phyloP scores from a whole-genome alignment of 2,797 vertebrate genomes.

The Hypotaenidia okinawae region DNA sequence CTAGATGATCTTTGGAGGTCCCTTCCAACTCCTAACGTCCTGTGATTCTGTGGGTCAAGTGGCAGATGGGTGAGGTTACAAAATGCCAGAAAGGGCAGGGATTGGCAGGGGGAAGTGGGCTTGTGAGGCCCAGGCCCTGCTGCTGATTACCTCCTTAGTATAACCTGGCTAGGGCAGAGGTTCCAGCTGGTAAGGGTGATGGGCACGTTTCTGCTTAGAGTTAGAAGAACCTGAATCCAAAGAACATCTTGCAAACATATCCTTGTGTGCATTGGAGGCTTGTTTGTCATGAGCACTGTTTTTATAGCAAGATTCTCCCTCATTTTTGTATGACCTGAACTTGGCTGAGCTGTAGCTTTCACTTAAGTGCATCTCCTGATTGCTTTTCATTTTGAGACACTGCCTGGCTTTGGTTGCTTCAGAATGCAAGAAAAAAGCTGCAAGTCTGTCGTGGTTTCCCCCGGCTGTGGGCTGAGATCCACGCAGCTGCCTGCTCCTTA shows the following conservation, averaged over 20 bases:
- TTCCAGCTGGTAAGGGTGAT: background rate
- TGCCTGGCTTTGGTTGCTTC: rapidly evolving
- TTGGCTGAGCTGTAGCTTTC: background rate
- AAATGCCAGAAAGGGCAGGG: background rate
- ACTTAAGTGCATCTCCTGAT: background rate
- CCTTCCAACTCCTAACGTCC: too few species aligned
- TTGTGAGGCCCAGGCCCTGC: background rate
- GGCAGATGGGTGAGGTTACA: background rate
- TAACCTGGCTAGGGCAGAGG: background rate
- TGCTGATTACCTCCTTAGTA: background rate
- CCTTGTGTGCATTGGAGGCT: background rate
- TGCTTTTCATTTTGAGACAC: rapidly evolving
- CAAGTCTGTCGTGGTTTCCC: too few species aligned
- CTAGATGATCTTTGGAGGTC: too few species aligned
- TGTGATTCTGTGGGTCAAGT: background rate
- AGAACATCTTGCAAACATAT: background rate
- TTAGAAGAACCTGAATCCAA: too few species aligned
- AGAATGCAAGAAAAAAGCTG: background rate
- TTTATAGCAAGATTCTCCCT: background rate
- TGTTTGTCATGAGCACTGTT: background rate
- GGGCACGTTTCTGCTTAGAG: background rate
- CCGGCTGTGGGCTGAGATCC: too few species aligned
- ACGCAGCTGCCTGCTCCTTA: too few species aligned
- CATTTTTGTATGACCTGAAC: background rate
- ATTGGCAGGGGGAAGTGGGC: background rate